These are phyloP conservation scores for Drosophila neocordata DNA, from an alignment of 1,140 invertebrate species.

Conservation along the genomic window DNA sequence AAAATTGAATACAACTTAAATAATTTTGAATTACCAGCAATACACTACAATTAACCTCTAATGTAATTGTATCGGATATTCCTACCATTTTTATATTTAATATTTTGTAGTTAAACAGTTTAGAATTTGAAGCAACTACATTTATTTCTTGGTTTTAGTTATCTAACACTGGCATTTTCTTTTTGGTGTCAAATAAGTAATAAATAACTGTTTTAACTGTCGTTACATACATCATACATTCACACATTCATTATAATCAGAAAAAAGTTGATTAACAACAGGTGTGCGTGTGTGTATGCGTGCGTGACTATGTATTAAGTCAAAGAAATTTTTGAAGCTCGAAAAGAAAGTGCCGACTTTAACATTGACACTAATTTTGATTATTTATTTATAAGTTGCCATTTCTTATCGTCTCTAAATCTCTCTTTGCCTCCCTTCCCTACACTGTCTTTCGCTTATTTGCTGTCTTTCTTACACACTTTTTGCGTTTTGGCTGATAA, in stretches of 20 bases:
- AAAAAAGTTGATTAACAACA: slow-evolving; percentile 41
- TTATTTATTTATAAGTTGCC: slow-evolving; percentile 17
- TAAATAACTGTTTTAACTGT: neutral
- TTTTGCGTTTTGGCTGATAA: slow-evolving; percentile 44
- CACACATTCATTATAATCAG: too few species aligned
- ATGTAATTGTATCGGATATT: too few species aligned
- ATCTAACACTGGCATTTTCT: neutral
- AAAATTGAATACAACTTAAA: too few species aligned
- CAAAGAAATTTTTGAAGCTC: slow-evolving; percentile 28
- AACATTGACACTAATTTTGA: slow-evolving; percentile 9
- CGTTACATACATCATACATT: neutral
- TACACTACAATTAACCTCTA: too few species aligned
- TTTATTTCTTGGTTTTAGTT: neutral
- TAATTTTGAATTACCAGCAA: too few species aligned
- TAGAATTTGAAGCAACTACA: neutral
- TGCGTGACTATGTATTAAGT: slow-evolving; percentile 14
- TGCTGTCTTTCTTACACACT: neutral
- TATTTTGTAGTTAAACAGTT: neutral
- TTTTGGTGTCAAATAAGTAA: neutral
- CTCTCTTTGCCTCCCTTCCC: neutral
- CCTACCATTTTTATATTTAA: too few species aligned
- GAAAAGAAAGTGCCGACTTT: slow-evolving; percentile 50
- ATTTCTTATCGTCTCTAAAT: slow-evolving; percentile 8
- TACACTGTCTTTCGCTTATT: neutral
- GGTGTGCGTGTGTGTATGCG: slow-evolving; percentile 26